Evolutionary conservation across 2,888 invertebrate species (phyloP).

Genomic region (Trilocha varians): DNA sequence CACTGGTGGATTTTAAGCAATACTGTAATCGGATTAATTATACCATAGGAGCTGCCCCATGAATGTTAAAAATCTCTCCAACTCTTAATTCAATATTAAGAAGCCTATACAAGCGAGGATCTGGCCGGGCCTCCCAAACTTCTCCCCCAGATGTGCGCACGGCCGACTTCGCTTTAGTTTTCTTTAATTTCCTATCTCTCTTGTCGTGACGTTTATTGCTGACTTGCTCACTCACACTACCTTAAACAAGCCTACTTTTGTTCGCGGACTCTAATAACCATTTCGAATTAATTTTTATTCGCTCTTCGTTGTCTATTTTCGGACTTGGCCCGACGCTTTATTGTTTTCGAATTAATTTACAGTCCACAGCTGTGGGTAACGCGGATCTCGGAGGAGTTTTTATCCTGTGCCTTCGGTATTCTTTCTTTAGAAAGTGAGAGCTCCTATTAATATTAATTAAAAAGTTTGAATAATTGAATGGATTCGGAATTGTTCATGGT

Average conservation of each 20-base stretch:
- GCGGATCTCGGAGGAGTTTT: conserved; percentile 69
- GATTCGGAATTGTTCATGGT: conserved; percentile 62
- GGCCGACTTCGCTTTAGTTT: conserved; percentile 63
- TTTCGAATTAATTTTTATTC: conserved; percentile 60
- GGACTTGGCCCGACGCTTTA: conserved; percentile 49
- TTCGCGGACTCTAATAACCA: conserved; percentile 58
- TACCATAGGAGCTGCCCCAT: too few species aligned
- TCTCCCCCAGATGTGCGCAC: conserved; percentile 51
- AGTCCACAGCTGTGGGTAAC: conserved; percentile 67
- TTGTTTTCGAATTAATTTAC: conserved; percentile 71
- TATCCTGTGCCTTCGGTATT: conserved; percentile 57
- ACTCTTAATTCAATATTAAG: too few species aligned
- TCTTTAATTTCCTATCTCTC: conserved; percentile 68
- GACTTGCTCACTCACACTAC: conserved; percentile 41
- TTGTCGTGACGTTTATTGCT: conserved; percentile 64
- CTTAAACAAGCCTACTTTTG: conserved; percentile 42
- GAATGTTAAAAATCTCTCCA: too few species aligned
- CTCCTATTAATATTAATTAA: conserved; percentile 73
- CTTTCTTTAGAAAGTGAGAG: conserved; percentile 68
- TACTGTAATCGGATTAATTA: too few species aligned
- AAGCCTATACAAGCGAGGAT: not conserved
- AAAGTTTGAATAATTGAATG: conserved; percentile 71
- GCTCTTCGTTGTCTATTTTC: conserved; percentile 53
- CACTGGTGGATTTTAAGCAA: too few species aligned
- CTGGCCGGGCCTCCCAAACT: conserved; percentile 30